Base-by-base conservation (phyloP, 2,888 invertebrate genomes). In the Galeopsomyia nigrocyanea region DNA sequence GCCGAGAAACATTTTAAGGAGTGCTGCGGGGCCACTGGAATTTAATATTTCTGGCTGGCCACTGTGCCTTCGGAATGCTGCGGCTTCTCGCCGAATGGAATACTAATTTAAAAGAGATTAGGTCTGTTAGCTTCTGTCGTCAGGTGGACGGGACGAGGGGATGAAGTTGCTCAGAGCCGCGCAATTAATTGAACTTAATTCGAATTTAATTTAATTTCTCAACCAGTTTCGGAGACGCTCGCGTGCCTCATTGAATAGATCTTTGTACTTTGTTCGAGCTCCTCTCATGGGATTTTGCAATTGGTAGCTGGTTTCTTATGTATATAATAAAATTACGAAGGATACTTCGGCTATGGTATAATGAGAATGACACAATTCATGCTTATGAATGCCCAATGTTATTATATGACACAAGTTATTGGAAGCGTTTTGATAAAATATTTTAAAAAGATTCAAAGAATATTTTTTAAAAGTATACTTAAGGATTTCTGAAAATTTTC, bases 181-280 rank as follows among this genome's bases (percentile, higher is more conserved):
- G 82, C 81, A 83, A 82, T 83, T 83, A 82, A 83, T 83, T 82
- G 81, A 82, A 81, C 80, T 81, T 80, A 82, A 83, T 82, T 81
- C 80, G 79, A 83, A 83, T 83, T 82, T 81, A 80, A 83, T 83
- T 82, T 79, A 79, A 83, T 82, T 82, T 79, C 77, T 67, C 69
- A 70, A 65, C 14, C 17, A 56, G 26, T 49, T 55, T 47, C 21
- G 55, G 31, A 61, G 49, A 39, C 71, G 3, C 19, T 49, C 17
- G 16, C 56, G 47, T 39, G 10, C 49, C 13, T 39, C 10, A 10
- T 39, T 39, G 39, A 39, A 39, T 10, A 39, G 39, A 10, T 39
- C 39, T 39, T 39, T 39, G 39, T 39, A 10, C 39, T 13, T 39
- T 39, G 39, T 39, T 10, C 13, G 10, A 39, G 39, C 10, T 39